Base-by-base conservation (phyloP, 2,797 vertebrate genomes). In the Malurus splendens region DNA sequence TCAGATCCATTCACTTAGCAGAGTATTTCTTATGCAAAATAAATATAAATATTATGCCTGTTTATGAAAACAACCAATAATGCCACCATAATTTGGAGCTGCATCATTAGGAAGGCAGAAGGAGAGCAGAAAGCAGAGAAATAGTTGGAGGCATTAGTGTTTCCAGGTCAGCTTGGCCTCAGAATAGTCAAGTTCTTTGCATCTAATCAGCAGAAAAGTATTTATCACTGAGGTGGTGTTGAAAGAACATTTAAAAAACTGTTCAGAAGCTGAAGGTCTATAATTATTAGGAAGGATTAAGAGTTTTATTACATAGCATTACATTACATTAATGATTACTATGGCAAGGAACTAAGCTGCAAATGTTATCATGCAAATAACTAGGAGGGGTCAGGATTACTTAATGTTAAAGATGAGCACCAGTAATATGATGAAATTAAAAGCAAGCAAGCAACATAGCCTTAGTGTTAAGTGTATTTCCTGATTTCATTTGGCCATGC, bases 271-370 rank as follows among this genome's bases (percentile, higher is more conserved):
- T 73, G 74, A 82, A 90, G 27, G 59, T 38, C 70, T 93, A 6
- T 87, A 93, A 82, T 93, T 95, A 86, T 66, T 67, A 73, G 39
- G 47, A 92, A 93, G 39, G 50, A 87, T 64, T 73, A 87, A 68
- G 44, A 83, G 71, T 60, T 87, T 83, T 90, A 86, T 87, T 66
- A 72, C 45, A 47, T 24, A 87, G 54, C 45, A 73, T 86, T 33
- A 76, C 56, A 68, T 62, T 82, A 70, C 64, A 90, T 60, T 79
- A 73, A 67, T 55, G 20, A 92, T 57, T 42, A 90, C 82, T 90
- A 18, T 51, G 27, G 48, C 45, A 91, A 87, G 32, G 25, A 92
- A 64, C 39, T 61, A 76, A 73, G 67, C 20, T 86, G 77, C 74
- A 93, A 89, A 59, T 77, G 30, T 70, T 94, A 79, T 45, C 17